Conservation (phyloP, 2,888 invertebrate genomes). For the Camptogramma bilineatum region DNA sequence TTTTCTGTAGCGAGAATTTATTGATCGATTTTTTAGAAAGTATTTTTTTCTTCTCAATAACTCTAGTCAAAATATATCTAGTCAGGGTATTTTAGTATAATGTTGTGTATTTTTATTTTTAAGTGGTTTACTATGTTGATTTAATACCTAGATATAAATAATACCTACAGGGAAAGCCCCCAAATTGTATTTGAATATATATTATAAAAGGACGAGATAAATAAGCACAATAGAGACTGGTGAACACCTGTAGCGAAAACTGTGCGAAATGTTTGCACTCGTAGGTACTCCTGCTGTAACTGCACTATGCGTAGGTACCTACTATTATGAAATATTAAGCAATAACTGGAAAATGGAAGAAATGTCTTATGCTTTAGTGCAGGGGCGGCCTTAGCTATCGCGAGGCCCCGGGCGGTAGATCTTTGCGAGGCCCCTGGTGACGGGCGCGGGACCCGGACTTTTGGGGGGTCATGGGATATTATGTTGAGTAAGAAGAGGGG, state of each 20-base stretch:
- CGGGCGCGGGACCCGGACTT: too few species aligned
- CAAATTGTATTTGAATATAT: constrained; percentile 11
- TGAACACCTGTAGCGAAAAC: not conserved
- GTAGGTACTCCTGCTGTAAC: too few species aligned
- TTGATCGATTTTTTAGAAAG: not conserved
- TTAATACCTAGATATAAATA: constrained; percentile 17
- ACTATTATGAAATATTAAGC: too few species aligned
- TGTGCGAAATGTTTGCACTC: not conserved
- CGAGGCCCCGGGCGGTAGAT: too few species aligned
- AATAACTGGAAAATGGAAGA: too few species aligned
- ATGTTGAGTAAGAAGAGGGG: too few species aligned
- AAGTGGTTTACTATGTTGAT: constrained; percentile 5
- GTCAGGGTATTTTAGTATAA: constrained; percentile 45
- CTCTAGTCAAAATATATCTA: constrained; percentile 21
- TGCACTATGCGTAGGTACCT: too few species aligned
- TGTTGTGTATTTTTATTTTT: constrained; percentile 21
- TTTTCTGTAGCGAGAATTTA: not conserved
- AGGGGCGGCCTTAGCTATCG: too few species aligned
- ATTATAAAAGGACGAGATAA: constrained; percentile 9
- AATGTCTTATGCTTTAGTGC: too few species aligned
- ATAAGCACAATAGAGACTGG: not conserved
- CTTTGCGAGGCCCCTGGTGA: too few species aligned
- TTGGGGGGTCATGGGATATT: too few species aligned
- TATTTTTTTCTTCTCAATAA: constrained; percentile 8
- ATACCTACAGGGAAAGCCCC: constrained; percentile 30